Conservation (phyloP, 2,113 vertebrate genomes). For the Neogale vison region DNA sequence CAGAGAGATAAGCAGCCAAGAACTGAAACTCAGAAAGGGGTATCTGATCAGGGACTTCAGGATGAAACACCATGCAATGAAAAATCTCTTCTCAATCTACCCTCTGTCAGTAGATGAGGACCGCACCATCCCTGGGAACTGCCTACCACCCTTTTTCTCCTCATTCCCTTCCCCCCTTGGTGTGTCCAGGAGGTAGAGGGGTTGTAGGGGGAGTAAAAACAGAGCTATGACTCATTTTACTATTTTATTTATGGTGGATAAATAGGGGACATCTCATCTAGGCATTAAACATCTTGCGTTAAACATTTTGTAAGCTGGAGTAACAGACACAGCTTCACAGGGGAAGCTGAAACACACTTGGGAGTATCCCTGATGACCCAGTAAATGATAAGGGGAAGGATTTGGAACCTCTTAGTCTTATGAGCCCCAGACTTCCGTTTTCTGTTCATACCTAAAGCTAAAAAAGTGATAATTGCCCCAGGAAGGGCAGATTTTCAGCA, state of each 20-base stretch:
- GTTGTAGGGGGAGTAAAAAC: not conserved
- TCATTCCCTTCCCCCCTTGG: not conserved
- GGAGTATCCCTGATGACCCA: too few species aligned
- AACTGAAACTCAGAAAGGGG: not conserved
- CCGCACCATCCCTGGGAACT: not conserved
- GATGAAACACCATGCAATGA: not conserved
- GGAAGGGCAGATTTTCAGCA: not conserved
- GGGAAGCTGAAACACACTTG: not conserved
- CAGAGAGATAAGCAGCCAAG: not conserved
- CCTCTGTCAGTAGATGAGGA: not conserved
- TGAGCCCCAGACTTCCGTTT: not conserved
- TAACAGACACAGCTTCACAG: not conserved
- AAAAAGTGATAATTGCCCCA: not conserved
- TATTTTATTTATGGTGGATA: not conserved
- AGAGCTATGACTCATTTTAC: not conserved
- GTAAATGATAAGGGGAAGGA: not conserved
- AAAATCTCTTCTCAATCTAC: not conserved
- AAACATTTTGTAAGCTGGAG: not conserved
- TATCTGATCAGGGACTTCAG: not conserved
- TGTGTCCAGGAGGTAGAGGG: not conserved
- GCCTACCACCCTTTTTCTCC: too few species aligned
- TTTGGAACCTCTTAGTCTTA: not conserved
- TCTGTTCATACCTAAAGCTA: not conserved
- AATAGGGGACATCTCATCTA: not conserved
- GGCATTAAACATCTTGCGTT: not conserved